These are phyloP conservation scores for Leuciscus waleckii DNA, from an alignment of 2,797 vertebrate genomes.

Conservation along the genomic window DNA sequence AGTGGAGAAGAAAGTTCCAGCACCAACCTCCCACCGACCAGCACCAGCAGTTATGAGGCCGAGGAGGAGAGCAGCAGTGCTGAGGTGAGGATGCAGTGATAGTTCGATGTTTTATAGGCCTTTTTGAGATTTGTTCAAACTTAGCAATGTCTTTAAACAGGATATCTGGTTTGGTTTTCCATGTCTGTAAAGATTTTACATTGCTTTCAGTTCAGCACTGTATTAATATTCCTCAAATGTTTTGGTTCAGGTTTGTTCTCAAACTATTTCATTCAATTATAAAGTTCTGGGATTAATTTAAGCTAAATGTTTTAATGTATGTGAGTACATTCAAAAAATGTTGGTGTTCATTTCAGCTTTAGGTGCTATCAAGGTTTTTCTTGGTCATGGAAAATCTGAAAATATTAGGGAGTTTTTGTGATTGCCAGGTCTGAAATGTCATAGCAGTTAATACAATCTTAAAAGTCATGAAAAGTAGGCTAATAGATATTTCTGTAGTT, in stretches of 20 bases:
- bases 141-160: not conserved
- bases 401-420: not conserved
- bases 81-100: constrained; percentile 60
- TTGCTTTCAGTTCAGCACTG: not conserved
- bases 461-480: not conserved
- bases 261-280: not conserved
- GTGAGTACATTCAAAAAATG: not conserved
- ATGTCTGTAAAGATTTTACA: constrained; percentile 14
- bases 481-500: not conserved
- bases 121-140: constrained; percentile 14
- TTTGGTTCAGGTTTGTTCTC: not conserved
- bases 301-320: not conserved
- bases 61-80: constrained; percentile 65
- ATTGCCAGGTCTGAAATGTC: not conserved
- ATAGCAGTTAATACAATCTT: not conserved
- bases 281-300: not conserved
- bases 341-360: not conserved
- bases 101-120: not conserved
- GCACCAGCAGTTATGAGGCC: constrained; percentile 62
- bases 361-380: not conserved
- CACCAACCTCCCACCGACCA: not conserved
- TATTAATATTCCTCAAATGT: not conserved
- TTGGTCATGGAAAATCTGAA: not conserved
- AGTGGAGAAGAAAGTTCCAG: not conserved
- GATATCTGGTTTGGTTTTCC: constrained; percentile 1